Percentiles rank a stretch among this genome's conserved stretches.
Conservation (phyloP, 2,113 vertebrate genomes). For the Corythaeola cristata region DNA sequence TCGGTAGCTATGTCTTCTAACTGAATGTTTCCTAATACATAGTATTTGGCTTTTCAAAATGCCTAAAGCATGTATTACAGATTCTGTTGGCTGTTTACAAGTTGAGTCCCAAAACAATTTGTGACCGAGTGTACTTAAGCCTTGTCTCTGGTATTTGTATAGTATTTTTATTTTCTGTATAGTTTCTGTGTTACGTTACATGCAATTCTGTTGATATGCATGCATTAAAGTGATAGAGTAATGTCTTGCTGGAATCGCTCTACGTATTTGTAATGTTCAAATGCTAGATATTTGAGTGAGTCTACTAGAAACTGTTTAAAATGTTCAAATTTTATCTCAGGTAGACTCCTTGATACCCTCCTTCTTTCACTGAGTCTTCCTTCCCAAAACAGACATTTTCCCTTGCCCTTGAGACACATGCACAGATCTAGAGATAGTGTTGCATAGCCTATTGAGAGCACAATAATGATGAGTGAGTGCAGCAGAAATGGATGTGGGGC, state of each 20-base stretch:
- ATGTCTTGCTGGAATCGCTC: accelerated
- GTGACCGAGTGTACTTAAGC: background rate
- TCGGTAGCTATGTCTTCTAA: background rate
- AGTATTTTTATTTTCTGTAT: background rate
- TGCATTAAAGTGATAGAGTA: background rate
- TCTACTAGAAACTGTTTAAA: background rate
- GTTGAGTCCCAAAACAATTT: background rate
- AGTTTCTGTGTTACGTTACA: background rate
- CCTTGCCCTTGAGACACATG: accelerated
- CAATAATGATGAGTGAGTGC: background rate
- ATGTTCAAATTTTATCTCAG: background rate
- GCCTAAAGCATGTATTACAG: background rate
- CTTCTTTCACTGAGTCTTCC: background rate
- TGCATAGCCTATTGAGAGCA: accelerated
- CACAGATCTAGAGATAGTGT: background rate
- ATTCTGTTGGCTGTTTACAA: background rate
- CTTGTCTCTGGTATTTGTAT: background rate
- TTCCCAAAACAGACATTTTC: background rate
- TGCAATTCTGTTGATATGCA: background rate
- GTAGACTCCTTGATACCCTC: background rate
- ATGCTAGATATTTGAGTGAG: background rate
- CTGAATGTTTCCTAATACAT: background rate
- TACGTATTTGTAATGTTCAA: background rate
- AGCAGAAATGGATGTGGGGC: background rate
- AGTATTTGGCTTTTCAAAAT: background rate